Base-by-base conservation (phyloP, 2,888 invertebrate species). In the Meteorus cinctellus region DNA sequence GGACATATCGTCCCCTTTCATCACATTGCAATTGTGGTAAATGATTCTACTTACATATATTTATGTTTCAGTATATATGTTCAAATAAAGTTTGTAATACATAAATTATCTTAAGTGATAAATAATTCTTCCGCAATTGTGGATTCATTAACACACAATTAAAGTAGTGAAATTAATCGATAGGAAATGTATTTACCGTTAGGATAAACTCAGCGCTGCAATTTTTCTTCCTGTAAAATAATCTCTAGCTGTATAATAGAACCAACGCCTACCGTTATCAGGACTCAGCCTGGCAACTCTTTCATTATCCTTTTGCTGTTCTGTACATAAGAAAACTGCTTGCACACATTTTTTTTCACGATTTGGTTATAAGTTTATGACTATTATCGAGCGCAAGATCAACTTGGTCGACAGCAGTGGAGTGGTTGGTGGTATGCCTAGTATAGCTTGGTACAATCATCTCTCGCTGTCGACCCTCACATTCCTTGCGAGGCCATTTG, bases 401-500 rank as follows among this genome's bases (percentile, higher is more conserved):
- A 55, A 55, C 19, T 55, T 70, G 19, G 55, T 70, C 36, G 14
- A 51, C 29, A 55, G 14, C 55, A 70, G 34, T 5, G n/a, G 19
- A 55, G 24, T 70, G 55, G 36, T 51, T 34, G 55, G 36, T 70
- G 36, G 34, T 70, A 36, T 36, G 14, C 55, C 41, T 71, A 71
- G 34, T 59, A 19, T 16, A 10, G 34, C 24, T 70, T n/a, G 10
- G 51, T 69, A 55, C 45, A 65, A 29, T 31, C 68, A 59, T 77
- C 45, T 34, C 24, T 62, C 72, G 72, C 45, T 34, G 16, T 62
- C 72, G 75, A 51, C 72, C 72, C 77, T 77, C 77, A 69, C 75
- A 77, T 77, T 77, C 77, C 63, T 68, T 12, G n/a, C 72, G 75
- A 77, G 77, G 75, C 70, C 71, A 77, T 77, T 60, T 68, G 68